Conservation (phyloP, 2,797 vertebrate species). For the Pelobates cultripes region DNA sequence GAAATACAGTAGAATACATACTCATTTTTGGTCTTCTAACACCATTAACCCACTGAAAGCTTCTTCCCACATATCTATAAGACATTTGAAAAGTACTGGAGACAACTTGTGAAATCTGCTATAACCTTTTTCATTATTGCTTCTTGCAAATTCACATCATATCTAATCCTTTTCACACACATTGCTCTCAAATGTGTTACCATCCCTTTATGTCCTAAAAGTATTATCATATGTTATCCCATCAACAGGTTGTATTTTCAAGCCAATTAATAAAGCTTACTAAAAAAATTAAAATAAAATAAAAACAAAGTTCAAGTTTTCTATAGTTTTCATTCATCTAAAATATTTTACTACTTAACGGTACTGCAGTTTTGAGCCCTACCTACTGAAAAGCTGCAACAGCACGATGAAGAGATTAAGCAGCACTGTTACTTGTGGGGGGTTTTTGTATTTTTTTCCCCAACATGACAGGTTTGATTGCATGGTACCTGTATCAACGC, state of each 20-base stretch:
- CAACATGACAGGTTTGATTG: no score
- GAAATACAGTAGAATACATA: neutral
- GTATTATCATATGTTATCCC: constrained; percentile 25
- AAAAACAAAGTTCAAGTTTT: constrained; percentile 11
- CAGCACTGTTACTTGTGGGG: no score
- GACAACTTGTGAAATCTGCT: neutral
- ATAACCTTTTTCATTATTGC: neutral
- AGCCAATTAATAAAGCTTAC: constrained; percentile 12
- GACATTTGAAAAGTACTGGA: neutral
- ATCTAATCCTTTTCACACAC: neutral
- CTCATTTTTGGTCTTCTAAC: neutral
- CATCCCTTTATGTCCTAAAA: neutral
- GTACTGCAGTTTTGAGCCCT: no score
- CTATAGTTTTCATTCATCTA: neutral
- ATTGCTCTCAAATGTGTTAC: neutral
- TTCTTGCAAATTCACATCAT: neutral
- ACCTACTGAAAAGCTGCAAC: no score
- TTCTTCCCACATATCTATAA: constrained; percentile 1
- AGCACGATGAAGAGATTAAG: no score
- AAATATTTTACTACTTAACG: neutral
- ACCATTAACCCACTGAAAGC: neutral
- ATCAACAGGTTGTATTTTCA: constrained; percentile 25
- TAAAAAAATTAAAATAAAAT: neutral
- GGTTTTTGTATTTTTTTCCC: no score
- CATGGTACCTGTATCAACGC: no score